Evolutionary conservation across 1,140 invertebrate species (phyloP).

Genomic region (Bombus fervidus): DNA sequence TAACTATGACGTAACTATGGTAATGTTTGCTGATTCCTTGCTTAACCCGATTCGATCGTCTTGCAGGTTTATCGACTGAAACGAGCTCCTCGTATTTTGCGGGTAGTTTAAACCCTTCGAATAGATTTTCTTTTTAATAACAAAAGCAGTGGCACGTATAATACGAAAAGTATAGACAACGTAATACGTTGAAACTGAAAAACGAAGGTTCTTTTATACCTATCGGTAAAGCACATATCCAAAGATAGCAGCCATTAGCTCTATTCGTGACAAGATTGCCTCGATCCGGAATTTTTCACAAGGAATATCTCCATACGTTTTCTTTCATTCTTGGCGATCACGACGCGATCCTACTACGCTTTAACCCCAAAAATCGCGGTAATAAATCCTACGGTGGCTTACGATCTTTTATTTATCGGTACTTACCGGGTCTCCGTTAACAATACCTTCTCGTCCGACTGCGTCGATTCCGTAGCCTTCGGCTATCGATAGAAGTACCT

Average conservation of each 20-base stretch:
- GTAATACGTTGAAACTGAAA: too few species aligned
- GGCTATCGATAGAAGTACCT: slow-evolving; percentile 43
- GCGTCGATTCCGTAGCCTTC: slow-evolving; percentile 24
- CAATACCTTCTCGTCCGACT: slow-evolving; percentile 47
- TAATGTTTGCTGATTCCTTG: slow-evolving; percentile 11
- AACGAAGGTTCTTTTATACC: background rate
- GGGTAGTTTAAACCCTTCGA: background rate
- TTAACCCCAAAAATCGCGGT: slow-evolving; percentile 51
- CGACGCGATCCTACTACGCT: slow-evolving; percentile 14
- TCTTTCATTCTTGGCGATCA: slow-evolving; percentile 29
- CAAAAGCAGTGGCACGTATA: background rate
- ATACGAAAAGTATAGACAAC: too few species aligned
- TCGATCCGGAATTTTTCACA: slow-evolving; percentile 41
- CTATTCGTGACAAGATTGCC: slow-evolving; percentile 31
- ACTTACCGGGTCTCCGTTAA: slow-evolving; percentile 58
- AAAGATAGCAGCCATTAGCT: background rate
- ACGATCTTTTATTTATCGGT: slow-evolving; percentile 63
- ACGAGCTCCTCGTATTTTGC: too few species aligned
- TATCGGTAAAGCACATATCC: background rate
- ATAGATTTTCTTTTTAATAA: background rate
- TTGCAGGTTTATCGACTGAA: background rate
- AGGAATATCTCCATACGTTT: slow-evolving; percentile 47
- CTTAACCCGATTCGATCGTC: slow-evolving; percentile 15
- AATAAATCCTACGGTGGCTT: slow-evolving; percentile 53
- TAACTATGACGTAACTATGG: slow-evolving; percentile 36